Base-by-base conservation (phyloP, 2,797 vertebrate genomes). In the Cyprinella venusta region DNA sequence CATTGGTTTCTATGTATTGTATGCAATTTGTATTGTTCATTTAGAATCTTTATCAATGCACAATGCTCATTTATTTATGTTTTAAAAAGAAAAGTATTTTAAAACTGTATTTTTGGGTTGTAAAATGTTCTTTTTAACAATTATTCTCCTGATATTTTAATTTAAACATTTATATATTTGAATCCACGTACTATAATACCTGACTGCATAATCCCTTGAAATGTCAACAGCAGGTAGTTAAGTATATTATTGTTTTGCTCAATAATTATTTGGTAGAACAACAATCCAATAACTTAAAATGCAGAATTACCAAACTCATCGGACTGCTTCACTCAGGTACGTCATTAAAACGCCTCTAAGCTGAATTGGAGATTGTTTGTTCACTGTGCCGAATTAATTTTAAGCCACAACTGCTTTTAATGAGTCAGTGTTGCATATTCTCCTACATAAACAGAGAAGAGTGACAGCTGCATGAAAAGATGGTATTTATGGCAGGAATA, bases 311-410 rank as follows among this genome's bases (percentile, higher is more conserved):
- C 68, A 50, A 81, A 63, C 40, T 45, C 26, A 48, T 91, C 86
- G 86, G 90, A 92, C 87, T 80, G 81, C 78, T 89, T 33, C 26
- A 89, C 90, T 91, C 56, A 81, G 30, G 79, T 71, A 72, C 21
- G 10, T 63, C 63, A 40, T 67, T 72, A 82, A 65, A 78, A 78
- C n/a, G 63, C 65, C n/a, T 64, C n/a, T 36, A 8, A 48, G 26
- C 74, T 30, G 48, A 70, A 13, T 21, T 76, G 33, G 36, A 65
- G 21, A 48, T 61, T 40, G 52, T 50, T 33, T 50, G 54, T 67
- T 84, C 36, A 15, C 77, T 9, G 19, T 21, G 38, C n/a, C 59
- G 61, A 75, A 59, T 67, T 75, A 10, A 76, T 80, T 76, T 24
- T n/a, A 65, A n/a, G 15, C 74, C n/a, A 76, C 54, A 50, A 72